Conservation (phyloP, 2,797 vertebrate species). For the Syndactyla subalaris region DNA sequence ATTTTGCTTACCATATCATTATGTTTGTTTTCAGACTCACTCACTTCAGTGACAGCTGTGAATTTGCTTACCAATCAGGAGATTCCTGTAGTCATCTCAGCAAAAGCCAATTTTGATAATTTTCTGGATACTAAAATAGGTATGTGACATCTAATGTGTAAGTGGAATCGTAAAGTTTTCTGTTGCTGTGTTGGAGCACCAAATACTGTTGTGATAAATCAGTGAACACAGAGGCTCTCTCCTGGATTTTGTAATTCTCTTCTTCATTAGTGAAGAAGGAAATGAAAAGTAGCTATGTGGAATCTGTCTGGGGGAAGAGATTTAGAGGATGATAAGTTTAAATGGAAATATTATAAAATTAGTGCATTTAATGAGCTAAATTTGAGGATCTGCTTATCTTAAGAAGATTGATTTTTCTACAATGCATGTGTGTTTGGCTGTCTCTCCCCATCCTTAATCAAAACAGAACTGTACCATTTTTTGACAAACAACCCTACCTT, state of each 20-base stretch:
- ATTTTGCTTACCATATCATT: neutral
- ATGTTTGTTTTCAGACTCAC: slow-evolving; percentile 82
- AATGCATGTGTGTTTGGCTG: neutral
- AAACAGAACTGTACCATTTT: neutral
- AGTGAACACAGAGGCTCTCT: neutral
- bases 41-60: slow-evolving; percentile 86
- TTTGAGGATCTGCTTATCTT: neutral
- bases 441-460: neutral
- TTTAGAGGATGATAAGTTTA: neutral
- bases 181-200: neutral
- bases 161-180: neutral
- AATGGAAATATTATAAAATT: neutral
- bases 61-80: slow-evolving; percentile 88
- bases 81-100: slow-evolving; percentile 88
- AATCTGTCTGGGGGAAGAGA: neutral
- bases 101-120: slow-evolving; percentile 81
- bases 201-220: neutral
- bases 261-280: neutral
- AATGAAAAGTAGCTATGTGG: neutral
- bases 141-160: slow-evolving; percentile 67
- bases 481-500: neutral
- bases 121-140: slow-evolving; percentile 90
- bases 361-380: neutral
- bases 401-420: neutral
- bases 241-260: neutral